These are phyloP conservation scores for Cynopterus brachyotis DNA, from an alignment of 2,113 vertebrate species.

Conservation along the genomic window DNA sequence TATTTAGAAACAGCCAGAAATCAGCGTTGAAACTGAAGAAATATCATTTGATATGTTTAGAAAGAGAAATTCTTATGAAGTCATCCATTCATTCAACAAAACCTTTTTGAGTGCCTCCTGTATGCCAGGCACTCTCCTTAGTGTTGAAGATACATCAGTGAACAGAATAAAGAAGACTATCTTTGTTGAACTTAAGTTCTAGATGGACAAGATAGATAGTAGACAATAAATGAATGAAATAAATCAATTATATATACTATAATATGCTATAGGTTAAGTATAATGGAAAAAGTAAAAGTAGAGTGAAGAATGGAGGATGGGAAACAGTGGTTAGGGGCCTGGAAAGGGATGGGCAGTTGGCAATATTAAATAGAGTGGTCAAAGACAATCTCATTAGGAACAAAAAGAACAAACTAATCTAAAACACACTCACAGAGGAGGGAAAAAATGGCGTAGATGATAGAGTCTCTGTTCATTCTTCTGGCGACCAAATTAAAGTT, in stretches of 20 bases:
- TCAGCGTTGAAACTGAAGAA: background rate
- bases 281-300: constrained; percentile 7
- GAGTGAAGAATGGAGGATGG: background rate
- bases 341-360: background rate
- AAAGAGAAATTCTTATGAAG: constrained; percentile 36
- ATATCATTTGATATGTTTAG: background rate
- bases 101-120: background rate
- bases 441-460: too few species aligned
- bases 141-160: background rate
- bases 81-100: constrained; percentile 18
- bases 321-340: background rate
- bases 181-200: background rate
- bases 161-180: background rate
- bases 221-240: background rate
- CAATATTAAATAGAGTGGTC: background rate
- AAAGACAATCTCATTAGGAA: background rate
- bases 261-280: background rate
- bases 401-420: too few species aligned
- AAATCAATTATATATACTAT: background rate
- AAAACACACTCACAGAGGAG: too few species aligned
- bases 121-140: background rate
- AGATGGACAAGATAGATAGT: background rate
- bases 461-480: too few species aligned
- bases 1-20: constrained; percentile 25
- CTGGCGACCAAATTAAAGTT: too few species aligned